Evolutionary conservation across 2,888 invertebrate species (phyloP), one percentile per base, ranked within the genome.

Genomic region (Diarsia rubi): DNA sequence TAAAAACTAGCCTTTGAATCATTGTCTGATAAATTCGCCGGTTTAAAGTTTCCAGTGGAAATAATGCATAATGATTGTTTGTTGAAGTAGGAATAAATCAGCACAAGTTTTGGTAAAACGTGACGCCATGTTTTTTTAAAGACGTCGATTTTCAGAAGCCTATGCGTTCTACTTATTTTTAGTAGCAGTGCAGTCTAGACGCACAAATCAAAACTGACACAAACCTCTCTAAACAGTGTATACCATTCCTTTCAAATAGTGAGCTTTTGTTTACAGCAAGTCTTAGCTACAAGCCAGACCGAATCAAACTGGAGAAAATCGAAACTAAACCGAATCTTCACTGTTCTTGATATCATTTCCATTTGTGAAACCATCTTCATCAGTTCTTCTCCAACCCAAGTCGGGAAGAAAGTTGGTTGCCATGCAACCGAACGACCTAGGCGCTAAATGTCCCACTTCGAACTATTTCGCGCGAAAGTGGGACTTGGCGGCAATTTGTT

Each of bases 1-100:
- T 85, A 81, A 79, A 86, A 83, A 80, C 78, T 82, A 83, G 81
- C 86, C 75, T 82, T 86, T 81, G 84, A 82, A 84, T 88, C 84
- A 84, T 83, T 84, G 80, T 81, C 68, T 84, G 79, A 76, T 80
- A 84, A 70, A 79, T 76, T 78, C 64, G 64, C 62, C 68, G 24
- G 68, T 78, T 78, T 78, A 68, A 69, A 85, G 60, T 73, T 80
- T 80, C 67, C 47, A 69, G 71, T 79, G 75, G 76, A 77, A 78
- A 76, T 78, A 74, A 57, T 52, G 37, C 16, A 60, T 57, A 62
- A 57, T 63, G 49, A 60, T 31, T 67, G 62, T 69, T 62, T 73
- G 37, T 72, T 69, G 49, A 24, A 67, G 52, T 73, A 52, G 24
- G 59, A 69, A 63, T 42, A 52, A 60, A 72, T 24, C 14, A 54